Percentiles rank a stretch among this genome's conserved stretches.
These are phyloP conservation scores for Leptobrachium leishanense DNA, from an alignment of 2,113 vertebrate species.

Conservation along the genomic window DNA sequence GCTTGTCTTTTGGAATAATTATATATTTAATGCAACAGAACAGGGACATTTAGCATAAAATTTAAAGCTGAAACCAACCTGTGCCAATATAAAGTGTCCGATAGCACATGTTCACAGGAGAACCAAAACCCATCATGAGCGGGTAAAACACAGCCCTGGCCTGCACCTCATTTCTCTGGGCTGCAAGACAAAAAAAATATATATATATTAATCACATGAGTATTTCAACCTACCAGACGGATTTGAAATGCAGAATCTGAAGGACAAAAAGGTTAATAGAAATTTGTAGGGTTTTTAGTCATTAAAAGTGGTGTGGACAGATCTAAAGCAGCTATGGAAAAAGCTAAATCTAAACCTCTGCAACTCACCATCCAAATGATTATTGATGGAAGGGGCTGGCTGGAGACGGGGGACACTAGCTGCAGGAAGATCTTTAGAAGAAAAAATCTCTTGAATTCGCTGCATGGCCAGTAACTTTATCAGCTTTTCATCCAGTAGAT, in stretches of 20 bases:
- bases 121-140: slow-evolving; percentile 82
- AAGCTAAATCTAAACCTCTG: background rate
- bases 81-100: slow-evolving; percentile 96
- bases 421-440: slow-evolving; percentile 76
- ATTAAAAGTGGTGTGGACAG: too few species aligned
- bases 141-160: slow-evolving; percentile 93
- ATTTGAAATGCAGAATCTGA: too few species aligned
- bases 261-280: too few species aligned
- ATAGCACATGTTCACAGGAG: slow-evolving; percentile 90
- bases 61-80: slow-evolving; percentile 68
- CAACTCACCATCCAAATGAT: slow-evolving; percentile 73
- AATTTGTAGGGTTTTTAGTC: too few species aligned
- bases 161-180: slow-evolving; percentile 84
- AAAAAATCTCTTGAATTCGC: slow-evolving; percentile 93
- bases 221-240: too few species aligned
- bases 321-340: too few species aligned
- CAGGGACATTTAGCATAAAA: too few species aligned
- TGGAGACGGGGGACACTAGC: slow-evolving; percentile 63
- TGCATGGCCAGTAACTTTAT: slow-evolving; percentile 93
- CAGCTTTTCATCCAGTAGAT: slow-evolving; percentile 88
- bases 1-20: too few species aligned
- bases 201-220: too few species aligned
- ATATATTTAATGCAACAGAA: too few species aligned
- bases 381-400: slow-evolving; percentile 64
- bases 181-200: slow-evolving; percentile 59